phyloP scores from a whole-genome alignment of 1,140 invertebrate species.

The Apis cerana region DNA sequence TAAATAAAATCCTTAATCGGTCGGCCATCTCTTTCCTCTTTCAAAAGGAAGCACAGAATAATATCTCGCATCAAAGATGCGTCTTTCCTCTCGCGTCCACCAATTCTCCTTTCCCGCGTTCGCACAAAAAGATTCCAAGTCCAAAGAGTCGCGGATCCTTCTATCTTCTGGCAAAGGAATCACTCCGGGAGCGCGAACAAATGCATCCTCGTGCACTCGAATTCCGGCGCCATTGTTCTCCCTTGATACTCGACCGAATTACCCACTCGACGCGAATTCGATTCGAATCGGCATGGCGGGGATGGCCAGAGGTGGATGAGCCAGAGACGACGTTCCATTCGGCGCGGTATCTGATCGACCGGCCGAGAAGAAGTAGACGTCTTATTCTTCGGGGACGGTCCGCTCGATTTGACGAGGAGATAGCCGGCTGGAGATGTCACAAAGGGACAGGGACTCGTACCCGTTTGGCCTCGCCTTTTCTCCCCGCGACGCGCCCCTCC shows the following conservation, averaged over 20 bases:
- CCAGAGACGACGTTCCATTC: constrained; percentile 50
- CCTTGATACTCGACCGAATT: constrained; percentile 41
- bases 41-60: background rate
- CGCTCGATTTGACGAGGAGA: constrained; percentile 58
- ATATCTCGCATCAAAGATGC: background rate
- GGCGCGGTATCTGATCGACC: constrained; percentile 59
- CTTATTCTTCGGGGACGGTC: constrained; percentile 62
- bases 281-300: constrained; percentile 30
- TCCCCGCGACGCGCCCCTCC: background rate
- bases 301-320: constrained; percentile 26
- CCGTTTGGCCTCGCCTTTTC: constrained; percentile 46
- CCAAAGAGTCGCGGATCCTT: background rate
- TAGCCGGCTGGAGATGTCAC: constrained; percentile 56
- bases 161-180: constrained; percentile 10
- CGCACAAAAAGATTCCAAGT: background rate
- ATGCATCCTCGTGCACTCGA: background rate
- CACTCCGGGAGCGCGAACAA: constrained; percentile 15
- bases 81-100: background rate
- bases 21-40: no score
- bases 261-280: constrained; percentile 53
- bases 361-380: constrained; percentile 49
- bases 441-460: constrained; percentile 49
- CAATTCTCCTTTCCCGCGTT: background rate
- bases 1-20: no score
- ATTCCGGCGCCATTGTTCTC: constrained; percentile 36